Conservation (phyloP, 2,888 invertebrate genomes). For the Holacanthella duospinosa region DNA sequence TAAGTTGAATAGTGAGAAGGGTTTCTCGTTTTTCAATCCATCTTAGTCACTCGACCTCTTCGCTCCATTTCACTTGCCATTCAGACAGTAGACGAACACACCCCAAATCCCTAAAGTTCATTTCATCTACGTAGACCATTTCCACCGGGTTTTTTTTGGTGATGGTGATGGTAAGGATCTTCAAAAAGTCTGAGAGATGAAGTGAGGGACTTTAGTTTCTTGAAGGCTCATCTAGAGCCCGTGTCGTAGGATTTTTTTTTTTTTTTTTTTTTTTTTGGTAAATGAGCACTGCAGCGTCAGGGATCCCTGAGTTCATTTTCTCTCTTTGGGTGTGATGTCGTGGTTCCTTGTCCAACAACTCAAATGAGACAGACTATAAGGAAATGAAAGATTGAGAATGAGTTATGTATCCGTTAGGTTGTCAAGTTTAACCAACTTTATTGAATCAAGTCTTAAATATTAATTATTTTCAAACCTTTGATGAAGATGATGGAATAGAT, state of each 20-base stretch:
- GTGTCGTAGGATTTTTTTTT: too few species aligned
- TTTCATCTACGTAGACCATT: background rate
- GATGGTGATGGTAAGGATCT: too few species aligned
- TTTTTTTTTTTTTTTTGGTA: too few species aligned
- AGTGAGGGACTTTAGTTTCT: background rate
- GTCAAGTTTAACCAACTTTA: background rate
- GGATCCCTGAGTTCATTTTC: background rate
- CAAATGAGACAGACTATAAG: background rate
- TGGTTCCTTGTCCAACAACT: too few species aligned
- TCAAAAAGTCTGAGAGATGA: background rate
- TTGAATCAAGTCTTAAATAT: too few species aligned
- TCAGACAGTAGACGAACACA: constrained; percentile 17
- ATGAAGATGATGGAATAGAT: too few species aligned
- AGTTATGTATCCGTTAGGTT: background rate
- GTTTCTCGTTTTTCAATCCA: constrained; percentile 33
- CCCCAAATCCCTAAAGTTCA: background rate
- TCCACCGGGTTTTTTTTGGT: too few species aligned
- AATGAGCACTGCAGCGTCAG: too few species aligned
- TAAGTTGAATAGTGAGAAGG: constrained; percentile 26
- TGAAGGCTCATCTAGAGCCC: background rate
- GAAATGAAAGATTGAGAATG: background rate
- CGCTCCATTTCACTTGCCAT: constrained; percentile 38
- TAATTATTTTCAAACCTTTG: too few species aligned
- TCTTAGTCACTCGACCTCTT: constrained; percentile 36
- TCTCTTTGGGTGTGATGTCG: background rate